Percentiles rank a stretch among this genome's conserved stretches.
These are phyloP conservation scores for Drosophila limbata DNA, from an alignment of 2,888 invertebrate species.

Conservation along the genomic window DNA sequence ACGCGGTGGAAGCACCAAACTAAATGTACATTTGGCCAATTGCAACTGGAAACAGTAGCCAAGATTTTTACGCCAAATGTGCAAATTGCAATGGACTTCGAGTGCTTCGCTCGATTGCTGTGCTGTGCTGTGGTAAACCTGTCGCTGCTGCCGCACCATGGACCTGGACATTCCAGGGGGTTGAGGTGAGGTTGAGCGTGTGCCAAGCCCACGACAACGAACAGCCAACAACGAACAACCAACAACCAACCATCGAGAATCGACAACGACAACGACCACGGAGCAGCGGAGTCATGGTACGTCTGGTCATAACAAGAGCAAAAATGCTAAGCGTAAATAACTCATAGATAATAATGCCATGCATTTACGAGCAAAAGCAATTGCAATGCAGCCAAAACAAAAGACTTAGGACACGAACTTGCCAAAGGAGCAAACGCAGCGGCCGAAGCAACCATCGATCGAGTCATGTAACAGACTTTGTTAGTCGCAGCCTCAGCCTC, in stretches of 20 bases:
- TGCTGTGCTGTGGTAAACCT: conserved; percentile 55
- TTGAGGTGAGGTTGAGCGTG: conserved; percentile 62
- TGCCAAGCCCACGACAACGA: conserved; percentile 72
- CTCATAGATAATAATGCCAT: conserved; percentile 78
- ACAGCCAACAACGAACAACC: conserved; percentile 30
- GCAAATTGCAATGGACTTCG: conserved; percentile 59
- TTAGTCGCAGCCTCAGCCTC: conserved; percentile 40
- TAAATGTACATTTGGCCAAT: conserved; percentile 52
- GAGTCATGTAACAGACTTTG: conserved; percentile 77
- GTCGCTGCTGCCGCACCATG: conserved; percentile 62
- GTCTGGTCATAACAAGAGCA: conserved; percentile 74
- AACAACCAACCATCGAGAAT: conserved; percentile 39
- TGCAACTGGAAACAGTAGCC: conserved; percentile 68
- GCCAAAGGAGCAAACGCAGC: conserved; percentile 62
- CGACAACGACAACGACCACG: conserved; percentile 24
- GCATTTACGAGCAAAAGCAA: conserved; percentile 67
- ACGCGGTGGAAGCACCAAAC: conserved; percentile 43
- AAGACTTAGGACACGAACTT: conserved; percentile 82
- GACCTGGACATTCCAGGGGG: conserved; percentile 70
- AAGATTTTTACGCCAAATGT: conserved; percentile 63
- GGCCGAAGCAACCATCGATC: conserved; percentile 34
- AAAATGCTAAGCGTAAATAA: conserved; percentile 74
- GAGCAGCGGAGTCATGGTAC: conserved; percentile 30
- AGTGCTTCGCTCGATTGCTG: conserved; percentile 17
- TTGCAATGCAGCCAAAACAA: conserved; percentile 70